Evolutionary conservation across 2,113 vertebrate genomes (phyloP).

Genomic region (Apistogramma diplotaenia): DNA sequence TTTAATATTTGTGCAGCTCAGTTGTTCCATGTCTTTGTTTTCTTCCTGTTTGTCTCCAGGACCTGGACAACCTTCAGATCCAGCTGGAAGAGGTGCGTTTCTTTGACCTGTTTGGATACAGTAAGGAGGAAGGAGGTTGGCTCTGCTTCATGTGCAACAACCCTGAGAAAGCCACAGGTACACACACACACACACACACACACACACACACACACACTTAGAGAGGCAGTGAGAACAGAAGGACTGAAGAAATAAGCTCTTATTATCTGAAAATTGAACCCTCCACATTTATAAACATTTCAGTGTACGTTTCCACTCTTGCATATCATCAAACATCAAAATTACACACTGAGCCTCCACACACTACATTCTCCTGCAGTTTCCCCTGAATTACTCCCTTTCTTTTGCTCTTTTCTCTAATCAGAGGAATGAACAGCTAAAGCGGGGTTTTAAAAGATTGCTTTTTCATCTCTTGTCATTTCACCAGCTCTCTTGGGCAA

Average conservation of each 20-base stretch:
- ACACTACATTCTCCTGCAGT: background rate
- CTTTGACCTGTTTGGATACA: slow-evolving; percentile 97
- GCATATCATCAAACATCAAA: background rate
- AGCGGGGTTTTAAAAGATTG: background rate
- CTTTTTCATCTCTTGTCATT: background rate
- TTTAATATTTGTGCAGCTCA: background rate
- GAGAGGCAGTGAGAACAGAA: background rate
- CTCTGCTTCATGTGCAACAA: slow-evolving; percentile 99
- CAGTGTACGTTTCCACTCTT: background rate
- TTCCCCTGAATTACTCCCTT: background rate
- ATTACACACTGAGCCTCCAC: background rate
- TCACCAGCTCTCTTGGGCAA: background rate
- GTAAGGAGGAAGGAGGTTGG: slow-evolving; percentile 85
- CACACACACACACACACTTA: slow-evolving; percentile 32
- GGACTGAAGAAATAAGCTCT: background rate
- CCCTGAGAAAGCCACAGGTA: slow-evolving; percentile 91
- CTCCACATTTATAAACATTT: background rate
- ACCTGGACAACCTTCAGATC: slow-evolving; percentile 86
- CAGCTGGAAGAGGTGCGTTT: slow-evolving; percentile 94
- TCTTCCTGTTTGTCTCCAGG: slow-evolving; percentile 72
- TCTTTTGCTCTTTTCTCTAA: background rate
- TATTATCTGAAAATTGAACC: background rate
- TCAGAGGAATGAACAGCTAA: background rate
- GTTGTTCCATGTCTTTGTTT: background rate
- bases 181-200: slow-evolving; percentile 19